Evolutionary conservation across 2,113 vertebrate genomes (phyloP).

Genomic region (Nothocercus julius): DNA sequence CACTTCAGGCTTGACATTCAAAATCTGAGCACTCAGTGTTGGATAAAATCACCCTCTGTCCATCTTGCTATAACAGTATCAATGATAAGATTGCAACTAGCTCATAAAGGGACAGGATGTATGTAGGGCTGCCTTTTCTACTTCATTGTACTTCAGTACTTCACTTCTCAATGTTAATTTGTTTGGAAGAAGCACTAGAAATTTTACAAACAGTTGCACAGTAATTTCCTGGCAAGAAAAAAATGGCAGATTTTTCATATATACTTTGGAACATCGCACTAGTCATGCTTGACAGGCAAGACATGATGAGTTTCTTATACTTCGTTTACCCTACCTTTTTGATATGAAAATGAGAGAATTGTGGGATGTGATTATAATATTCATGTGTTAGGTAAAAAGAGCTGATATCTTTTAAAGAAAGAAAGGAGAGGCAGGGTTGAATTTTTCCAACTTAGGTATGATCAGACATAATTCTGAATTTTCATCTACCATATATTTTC

Average conservation of each 20-base stretch:
- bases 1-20: not conserved
- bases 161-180: not conserved
- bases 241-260: not conserved
- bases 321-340: conserved; percentile 4
- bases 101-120: not conserved
- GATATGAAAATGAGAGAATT: not conserved
- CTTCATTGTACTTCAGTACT: not conserved
- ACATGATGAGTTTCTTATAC: conserved; percentile 6
- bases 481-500: not conserved
- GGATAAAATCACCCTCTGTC: not conserved
- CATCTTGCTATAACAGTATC: not conserved
- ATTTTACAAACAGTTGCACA: not conserved
- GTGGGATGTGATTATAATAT: not conserved
- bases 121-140: not conserved
- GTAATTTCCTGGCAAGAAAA: not conserved
- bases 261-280: not conserved
- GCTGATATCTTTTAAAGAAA: not conserved
- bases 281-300: not conserved
- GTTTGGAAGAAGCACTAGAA: not conserved
- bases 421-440: not conserved
- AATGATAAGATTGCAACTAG: not conserved
- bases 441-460: not conserved
- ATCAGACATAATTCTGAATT: not conserved
- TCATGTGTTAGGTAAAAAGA: not conserved
- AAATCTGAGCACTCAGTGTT: not conserved